Evolutionary conservation across 2,888 invertebrate genomes (phyloP).

Genomic region (Cloeon dipterum): DNA sequence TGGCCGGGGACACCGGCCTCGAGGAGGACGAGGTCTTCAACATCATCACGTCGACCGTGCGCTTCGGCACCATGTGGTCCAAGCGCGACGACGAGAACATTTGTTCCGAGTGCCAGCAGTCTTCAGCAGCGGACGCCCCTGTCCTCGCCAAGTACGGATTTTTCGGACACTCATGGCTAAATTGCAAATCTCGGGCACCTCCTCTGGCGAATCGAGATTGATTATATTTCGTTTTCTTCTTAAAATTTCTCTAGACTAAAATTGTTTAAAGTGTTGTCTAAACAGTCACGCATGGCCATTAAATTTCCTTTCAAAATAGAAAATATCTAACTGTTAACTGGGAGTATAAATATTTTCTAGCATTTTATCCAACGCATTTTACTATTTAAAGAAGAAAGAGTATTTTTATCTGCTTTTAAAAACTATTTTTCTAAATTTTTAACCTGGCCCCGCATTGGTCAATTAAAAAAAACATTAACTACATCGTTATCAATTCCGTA

Average conservation of each 20-base stretch:
- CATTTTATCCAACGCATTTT: no score
- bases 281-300: no score
- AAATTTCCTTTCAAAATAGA: no score
- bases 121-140: no score
- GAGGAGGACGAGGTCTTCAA: conserved; percentile 49
- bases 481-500: conserved; percentile 7
- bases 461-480: neutral
- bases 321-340: no score
- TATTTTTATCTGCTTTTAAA: neutral
- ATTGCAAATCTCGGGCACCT: no score
- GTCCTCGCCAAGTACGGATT: no score
- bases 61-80: conserved; percentile 39
- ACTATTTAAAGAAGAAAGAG: neutral
- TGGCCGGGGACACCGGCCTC: conserved; percentile 17
- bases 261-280: no score
- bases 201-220: neutral
- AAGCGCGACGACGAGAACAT: conserved; percentile 39
- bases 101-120: conserved; percentile 36
- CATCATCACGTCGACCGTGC: conserved; percentile 48
- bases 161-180: no score
- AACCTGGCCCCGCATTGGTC: no score
- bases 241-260: no score
- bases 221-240: neutral
- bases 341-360: no score
- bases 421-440: neutral